Evolutionary conservation across 2,888 invertebrate genomes (phyloP).

Genomic region (Dusona sp.): DNA sequence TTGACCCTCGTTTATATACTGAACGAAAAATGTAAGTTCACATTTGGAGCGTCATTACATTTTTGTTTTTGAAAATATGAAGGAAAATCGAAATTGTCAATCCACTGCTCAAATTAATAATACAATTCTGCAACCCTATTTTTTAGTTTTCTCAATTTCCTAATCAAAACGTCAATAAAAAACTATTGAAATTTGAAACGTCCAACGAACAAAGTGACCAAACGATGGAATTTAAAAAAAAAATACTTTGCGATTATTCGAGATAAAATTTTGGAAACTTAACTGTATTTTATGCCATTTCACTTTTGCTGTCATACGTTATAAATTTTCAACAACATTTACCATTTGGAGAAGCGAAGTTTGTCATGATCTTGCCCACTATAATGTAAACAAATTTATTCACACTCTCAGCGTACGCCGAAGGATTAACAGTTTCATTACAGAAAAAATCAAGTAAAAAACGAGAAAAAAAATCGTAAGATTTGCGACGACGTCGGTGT

Average conservation of each 20-base stretch:
- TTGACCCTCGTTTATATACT: background rate
- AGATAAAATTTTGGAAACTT: background rate
- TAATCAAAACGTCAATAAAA: background rate
- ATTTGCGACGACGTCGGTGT: slow-evolving; percentile 53
- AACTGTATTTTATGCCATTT: slow-evolving; percentile 1
- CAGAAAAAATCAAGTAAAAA: slow-evolving; percentile 26
- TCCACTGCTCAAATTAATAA: background rate
- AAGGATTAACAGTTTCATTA: slow-evolving; percentile 10
- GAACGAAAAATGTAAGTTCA: background rate
- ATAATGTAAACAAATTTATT: slow-evolving; percentile 73
- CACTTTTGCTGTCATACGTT: slow-evolving; percentile 62
- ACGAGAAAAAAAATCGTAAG: slow-evolving; percentile 19
- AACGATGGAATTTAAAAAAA: no score
- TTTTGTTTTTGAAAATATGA: background rate
- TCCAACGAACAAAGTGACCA: background rate
- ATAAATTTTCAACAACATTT: slow-evolving; percentile 58
- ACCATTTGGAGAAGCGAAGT: slow-evolving; percentile 14
- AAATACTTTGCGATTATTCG: background rate
- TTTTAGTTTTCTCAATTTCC: background rate
- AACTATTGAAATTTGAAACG: background rate
- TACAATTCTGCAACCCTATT: background rate
- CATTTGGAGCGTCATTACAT: background rate
- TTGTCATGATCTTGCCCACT: slow-evolving; percentile 36
- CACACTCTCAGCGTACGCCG: slow-evolving; percentile 56
- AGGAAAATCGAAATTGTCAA: background rate